Conservation (phyloP, 2,888 invertebrate genomes). For the Volucella inanis region DNA sequence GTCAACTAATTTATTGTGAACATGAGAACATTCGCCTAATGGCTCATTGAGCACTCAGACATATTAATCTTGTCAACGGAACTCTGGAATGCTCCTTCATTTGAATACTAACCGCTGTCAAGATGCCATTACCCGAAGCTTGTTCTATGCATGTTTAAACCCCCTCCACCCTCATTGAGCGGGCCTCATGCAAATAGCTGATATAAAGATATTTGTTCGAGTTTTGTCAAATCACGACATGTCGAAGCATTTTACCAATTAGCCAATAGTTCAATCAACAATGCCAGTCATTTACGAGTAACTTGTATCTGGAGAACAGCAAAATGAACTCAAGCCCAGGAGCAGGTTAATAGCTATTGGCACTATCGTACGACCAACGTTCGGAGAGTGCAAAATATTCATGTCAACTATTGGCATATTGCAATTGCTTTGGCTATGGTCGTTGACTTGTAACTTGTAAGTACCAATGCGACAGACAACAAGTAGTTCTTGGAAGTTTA, state of each 20-base stretch:
- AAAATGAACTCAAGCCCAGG: constrained; percentile 22
- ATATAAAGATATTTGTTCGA: constrained; percentile 69
- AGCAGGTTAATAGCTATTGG: background rate
- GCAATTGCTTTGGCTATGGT: constrained; percentile 57
- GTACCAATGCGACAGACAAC: constrained; percentile 14
- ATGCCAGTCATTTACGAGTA: constrained; percentile 68
- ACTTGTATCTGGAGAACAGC: constrained; percentile 7
- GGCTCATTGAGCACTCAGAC: constrained; percentile 63
- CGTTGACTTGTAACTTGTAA: constrained; percentile 56
- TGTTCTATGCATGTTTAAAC: background rate
- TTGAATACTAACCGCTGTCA: constrained; percentile 62
- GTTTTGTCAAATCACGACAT: constrained; percentile 74
- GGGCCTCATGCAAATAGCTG: constrained; percentile 42
- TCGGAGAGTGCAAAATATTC: constrained; percentile 42
- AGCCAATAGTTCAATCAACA: constrained; percentile 75
- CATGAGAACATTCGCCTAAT: constrained; percentile 72
- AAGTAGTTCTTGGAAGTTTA: constrained; percentile 59
- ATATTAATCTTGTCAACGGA: constrained; percentile 47
- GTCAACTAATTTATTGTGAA: constrained; percentile 74
- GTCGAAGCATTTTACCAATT: constrained; percentile 74
- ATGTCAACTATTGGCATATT: constrained; percentile 74
- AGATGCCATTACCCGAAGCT: constrained; percentile 52
- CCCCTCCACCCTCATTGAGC: background rate
- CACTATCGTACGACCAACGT: background rate
- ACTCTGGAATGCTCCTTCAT: constrained; percentile 52